These are phyloP conservation scores for Zophobas morio DNA, from an alignment of 1,140 invertebrate genomes.

Conservation along the genomic window DNA sequence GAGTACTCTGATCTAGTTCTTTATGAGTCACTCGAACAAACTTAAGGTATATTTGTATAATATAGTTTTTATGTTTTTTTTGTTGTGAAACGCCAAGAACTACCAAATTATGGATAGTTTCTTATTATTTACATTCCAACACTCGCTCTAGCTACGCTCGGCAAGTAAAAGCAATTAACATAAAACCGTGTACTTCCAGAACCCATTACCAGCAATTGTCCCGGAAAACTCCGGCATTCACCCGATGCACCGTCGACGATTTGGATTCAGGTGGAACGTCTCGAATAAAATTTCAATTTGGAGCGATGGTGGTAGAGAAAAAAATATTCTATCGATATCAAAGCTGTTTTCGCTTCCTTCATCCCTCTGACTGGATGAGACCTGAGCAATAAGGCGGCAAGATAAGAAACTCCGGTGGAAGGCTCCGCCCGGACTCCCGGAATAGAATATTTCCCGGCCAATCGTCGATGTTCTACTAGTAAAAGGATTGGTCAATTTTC, in stretches of 20 bases:
- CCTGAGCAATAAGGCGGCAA: constrained; percentile 61
- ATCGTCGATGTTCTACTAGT: constrained; percentile 51
- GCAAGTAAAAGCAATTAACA: too few species aligned
- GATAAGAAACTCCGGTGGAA: constrained; percentile 59
- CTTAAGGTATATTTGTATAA: too few species aligned
- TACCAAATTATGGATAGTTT: too few species aligned
- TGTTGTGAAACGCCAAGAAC: too few species aligned
- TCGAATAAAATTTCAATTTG: constrained; percentile 51
- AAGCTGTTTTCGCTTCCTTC: constrained; percentile 56
- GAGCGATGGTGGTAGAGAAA: constrained; percentile 17
- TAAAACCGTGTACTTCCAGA: too few species aligned
- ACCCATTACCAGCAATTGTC: background rate
- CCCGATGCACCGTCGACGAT: constrained; percentile 34
- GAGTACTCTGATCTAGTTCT: too few species aligned
- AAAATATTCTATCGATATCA: constrained; percentile 57
- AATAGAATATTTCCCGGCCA: constrained; percentile 55
- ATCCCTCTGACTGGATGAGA: constrained; percentile 59
- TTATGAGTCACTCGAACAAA: too few species aligned
- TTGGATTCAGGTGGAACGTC: constrained; percentile 47
- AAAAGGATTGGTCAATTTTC: constrained; percentile 60
- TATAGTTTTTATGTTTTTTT: too few species aligned
- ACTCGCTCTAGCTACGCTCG: too few species aligned
- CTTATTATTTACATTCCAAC: too few species aligned
- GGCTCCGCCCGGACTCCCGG: constrained; percentile 57
- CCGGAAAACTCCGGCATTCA: background rate